Percentiles rank a stretch among this genome's conserved stretches.
Evolutionary conservation across 2,113 vertebrate genomes (phyloP).

Genomic region (Brevimyrus niger): DNA sequence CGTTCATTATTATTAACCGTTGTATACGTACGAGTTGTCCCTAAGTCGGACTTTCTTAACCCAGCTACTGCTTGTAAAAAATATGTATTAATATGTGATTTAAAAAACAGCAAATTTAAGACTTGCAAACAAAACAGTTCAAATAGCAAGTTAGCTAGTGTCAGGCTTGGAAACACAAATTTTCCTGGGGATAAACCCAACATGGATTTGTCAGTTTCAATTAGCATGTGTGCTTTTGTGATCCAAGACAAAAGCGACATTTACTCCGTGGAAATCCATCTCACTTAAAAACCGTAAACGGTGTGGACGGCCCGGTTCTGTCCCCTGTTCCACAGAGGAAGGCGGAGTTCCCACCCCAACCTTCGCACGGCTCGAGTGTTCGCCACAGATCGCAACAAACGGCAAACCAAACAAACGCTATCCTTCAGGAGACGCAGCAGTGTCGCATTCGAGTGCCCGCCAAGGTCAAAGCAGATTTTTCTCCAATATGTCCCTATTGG

Average conservation of each 20-base stretch:
- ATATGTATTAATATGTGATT: neutral
- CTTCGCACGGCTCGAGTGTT: neutral
- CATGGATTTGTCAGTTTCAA: neutral
- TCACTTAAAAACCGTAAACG: neutral
- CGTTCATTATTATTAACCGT: neutral
- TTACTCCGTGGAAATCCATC: neutral
- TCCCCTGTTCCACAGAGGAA: neutral
- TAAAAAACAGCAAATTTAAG: neutral
- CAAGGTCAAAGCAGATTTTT: constrained; percentile 7
- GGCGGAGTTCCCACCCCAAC: neutral
- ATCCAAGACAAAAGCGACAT: neutral
- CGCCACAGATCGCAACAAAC: neutral
- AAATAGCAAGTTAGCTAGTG: neutral
- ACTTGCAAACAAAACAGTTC: neutral
- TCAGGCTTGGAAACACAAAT: neutral
- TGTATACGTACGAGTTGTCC: neutral
- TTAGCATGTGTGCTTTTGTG: neutral
- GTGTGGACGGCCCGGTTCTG: neutral
- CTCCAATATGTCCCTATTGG: neutral
- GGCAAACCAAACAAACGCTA: constrained; percentile 3
- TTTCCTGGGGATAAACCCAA: neutral
- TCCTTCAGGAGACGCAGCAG: neutral
- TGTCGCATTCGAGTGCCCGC: neutral
- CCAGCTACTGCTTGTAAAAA: neutral
- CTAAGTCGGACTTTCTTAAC: neutral